phyloP scores from a whole-genome alignment of 1,140 invertebrate species.

The Sycophila sp. region DNA sequence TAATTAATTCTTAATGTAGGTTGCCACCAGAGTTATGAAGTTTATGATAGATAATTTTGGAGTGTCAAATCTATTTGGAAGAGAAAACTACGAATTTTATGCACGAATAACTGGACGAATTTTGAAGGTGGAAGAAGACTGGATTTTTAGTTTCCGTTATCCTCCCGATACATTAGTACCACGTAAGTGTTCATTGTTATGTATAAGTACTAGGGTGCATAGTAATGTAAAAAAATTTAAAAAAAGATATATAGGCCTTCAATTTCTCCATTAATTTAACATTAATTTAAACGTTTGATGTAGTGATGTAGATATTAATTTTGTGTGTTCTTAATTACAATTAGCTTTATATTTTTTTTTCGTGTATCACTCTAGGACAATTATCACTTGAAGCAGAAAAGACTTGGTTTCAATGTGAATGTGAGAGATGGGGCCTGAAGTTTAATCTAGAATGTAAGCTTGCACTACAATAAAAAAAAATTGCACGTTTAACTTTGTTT shows the following conservation, averaged over 20 bases:
- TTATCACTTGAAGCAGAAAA: constrained; percentile 86
- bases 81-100: constrained; percentile 97
- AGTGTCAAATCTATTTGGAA: constrained; percentile 91
- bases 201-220: background rate
- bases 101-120: constrained; percentile 93
- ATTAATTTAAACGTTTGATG: background rate
- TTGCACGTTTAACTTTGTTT: constrained; percentile 1
- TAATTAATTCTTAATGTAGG: constrained; percentile 67
- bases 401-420: constrained; percentile 88
- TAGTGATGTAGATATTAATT: constrained; percentile 15
- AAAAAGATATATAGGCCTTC: background rate
- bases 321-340: constrained; percentile 31
- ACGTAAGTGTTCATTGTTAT: constrained; percentile 72
- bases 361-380: constrained; percentile 74
- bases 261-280: constrained; percentile 17
- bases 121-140: constrained; percentile 90
- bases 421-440: constrained; percentile 83
- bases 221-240: background rate
- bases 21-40: constrained; percentile 93
- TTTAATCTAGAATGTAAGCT: constrained; percentile 82
- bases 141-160: constrained; percentile 93
- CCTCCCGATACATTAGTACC: constrained; percentile 83
- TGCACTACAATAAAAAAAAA: constrained; percentile 46
- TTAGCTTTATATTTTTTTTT: constrained; percentile 31
- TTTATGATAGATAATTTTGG: constrained; percentile 98